These are phyloP conservation scores for Hydrochoerus hydrochaeris DNA, from an alignment of 2,113 vertebrate genomes.

Conservation along the genomic window DNA sequence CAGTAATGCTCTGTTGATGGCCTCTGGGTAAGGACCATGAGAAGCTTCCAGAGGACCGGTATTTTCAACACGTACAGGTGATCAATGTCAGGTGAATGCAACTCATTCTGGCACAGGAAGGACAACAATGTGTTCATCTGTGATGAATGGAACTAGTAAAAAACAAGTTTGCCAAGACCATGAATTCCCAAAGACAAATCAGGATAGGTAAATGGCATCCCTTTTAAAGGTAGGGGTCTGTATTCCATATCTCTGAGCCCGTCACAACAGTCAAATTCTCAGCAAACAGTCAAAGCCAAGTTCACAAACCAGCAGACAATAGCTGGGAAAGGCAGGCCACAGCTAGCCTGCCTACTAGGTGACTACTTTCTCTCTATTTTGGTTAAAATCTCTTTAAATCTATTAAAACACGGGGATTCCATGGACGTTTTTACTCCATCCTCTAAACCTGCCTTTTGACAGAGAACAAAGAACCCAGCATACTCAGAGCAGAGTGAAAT, in stretches of 20 bases:
- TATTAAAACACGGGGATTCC: neutral
- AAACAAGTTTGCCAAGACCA: neutral
- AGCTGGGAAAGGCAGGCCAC: neutral
- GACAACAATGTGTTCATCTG: neutral
- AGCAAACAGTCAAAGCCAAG: constrained; percentile 3
- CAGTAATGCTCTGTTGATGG: neutral
- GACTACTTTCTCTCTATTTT: neutral
- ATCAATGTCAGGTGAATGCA: neutral
- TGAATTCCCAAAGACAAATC: neutral
- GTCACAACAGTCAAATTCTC: neutral
- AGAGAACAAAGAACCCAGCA: neutral
- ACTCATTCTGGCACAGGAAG: neutral
- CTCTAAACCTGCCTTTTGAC: neutral
- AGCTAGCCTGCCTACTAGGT: neutral
- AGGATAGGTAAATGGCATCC: neutral
- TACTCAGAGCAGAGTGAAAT: neutral
- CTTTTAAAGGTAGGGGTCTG: neutral
- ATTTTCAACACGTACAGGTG: constrained; percentile 1
- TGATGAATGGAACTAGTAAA: neutral
- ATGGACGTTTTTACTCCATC: neutral
- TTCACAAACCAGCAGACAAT: neutral
- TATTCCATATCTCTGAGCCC: neutral
- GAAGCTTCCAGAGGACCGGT: constrained; percentile 3
- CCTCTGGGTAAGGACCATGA: neutral
- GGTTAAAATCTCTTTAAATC: neutral